Evolutionary conservation across 2,797 vertebrate species (phyloP), one percentile per base, ranked within the genome.

Genomic region (Crax fasciolata): DNA sequence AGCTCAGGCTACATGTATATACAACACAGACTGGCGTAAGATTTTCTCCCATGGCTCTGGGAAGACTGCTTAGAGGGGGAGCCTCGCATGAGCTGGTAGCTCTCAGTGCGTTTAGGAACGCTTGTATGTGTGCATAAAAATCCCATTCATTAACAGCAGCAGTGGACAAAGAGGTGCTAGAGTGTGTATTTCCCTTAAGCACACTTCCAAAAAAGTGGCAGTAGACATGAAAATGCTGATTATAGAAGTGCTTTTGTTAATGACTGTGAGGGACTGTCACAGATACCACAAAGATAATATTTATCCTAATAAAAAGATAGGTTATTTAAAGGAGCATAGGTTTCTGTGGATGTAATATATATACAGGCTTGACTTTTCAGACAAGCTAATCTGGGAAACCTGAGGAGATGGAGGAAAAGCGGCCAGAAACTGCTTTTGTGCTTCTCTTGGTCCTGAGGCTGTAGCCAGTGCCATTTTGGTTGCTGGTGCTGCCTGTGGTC

Each of bases 401-500:
- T 28, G 66, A 84, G 70, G 46, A 68, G 35, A 35, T 0, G 1
- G 74, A 62, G 28, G 21, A n/a, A 43, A 25, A 63, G 61, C 16
- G 38, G 48, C 30, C 61, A 87, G 52, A 74, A 85, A 65, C 66
- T 51, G 23, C 51, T 65, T 13, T 32, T 58, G 54, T 35, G 9
- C n/a, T 75, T 70, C 71, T 43, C 43, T 59, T 35, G 52, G 49
- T 67, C 28, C 20, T 0, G 1, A 43, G 28, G 10, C 30, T 23
- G 6, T 43, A 39, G 27, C 54, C 59, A 59, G 25, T 18, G 25
- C 38, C 8, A 1, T 59, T 88, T 25, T 41, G 43, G 25, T 39
- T 0, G 1, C 55, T 73, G 68, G 35, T 59, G n/a, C 41, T 0
- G 4, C 46, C 3, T 51, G 27, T 59, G 24, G 24, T 39, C 41